A percentile compares a stretch with the other conserved stretches of the same genome.
phyloP scores from a whole-genome alignment of 2,888 invertebrate species.

The Nomada goodeniana region DNA sequence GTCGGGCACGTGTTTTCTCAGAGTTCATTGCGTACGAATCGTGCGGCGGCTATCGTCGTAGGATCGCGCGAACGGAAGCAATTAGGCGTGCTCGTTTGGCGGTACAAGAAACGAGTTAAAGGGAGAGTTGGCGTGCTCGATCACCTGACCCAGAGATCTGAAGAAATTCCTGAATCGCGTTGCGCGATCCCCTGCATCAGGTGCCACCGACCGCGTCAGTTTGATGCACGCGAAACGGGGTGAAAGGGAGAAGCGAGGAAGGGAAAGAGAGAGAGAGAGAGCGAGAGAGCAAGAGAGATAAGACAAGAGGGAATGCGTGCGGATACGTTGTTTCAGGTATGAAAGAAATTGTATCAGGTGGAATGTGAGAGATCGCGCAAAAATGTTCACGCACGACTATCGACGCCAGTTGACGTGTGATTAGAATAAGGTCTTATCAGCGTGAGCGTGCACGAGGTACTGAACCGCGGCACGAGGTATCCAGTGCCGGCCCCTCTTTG shows the following conservation, averaged over 20 bases:
- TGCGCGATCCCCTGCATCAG: slow-evolving; percentile 21
- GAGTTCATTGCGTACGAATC: not conserved
- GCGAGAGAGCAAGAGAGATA: not conserved
- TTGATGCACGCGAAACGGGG: slow-evolving; percentile 24
- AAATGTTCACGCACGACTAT: slow-evolving; percentile 50
- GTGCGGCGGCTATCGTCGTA: not conserved
- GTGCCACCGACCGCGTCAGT: slow-evolving; percentile 37
- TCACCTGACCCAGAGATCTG: slow-evolving; percentile 22
- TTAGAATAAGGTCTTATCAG: slow-evolving; percentile 80
- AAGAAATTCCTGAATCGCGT: slow-evolving; percentile 32
- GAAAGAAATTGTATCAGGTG: slow-evolving; percentile 24
- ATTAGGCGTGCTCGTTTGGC: slow-evolving; percentile 29
- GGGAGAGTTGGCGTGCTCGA: slow-evolving; percentile 19
- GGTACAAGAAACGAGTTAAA: not conserved
- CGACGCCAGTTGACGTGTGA: slow-evolving; percentile 65
- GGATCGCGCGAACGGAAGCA: slow-evolving; percentile 17
- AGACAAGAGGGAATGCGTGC: slow-evolving; percentile 11
- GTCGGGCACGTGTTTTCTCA: not conserved
- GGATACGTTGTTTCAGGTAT: not conserved
- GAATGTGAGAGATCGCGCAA: slow-evolving; percentile 45
- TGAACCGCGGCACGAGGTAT: slow-evolving; percentile 76
- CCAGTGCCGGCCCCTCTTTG: slow-evolving; percentile 74
- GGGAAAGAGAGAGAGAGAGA: not conserved
- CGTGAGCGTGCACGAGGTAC: slow-evolving; percentile 80
- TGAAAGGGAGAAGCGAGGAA: not conserved